These are phyloP conservation scores for Periplaneta americana DNA, from an alignment of 1,140 invertebrate species.

Conservation along the genomic window DNA sequence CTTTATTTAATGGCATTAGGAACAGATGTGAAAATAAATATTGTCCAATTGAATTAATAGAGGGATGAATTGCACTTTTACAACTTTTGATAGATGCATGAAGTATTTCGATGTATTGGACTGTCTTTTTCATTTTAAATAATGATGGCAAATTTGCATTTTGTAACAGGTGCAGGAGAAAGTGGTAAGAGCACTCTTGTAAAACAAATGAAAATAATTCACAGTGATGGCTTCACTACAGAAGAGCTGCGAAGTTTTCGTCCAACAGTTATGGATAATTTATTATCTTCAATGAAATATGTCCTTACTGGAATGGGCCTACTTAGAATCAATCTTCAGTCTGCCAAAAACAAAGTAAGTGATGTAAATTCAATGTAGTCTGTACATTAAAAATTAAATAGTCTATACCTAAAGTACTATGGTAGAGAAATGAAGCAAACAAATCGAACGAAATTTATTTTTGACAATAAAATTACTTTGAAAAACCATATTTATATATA, in stretches of 20 bases:
- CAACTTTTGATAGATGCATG: background rate
- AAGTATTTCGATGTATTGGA: background rate
- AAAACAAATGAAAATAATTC: slow-evolving; percentile 73
- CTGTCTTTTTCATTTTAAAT: background rate
- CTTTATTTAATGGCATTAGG: too few relatives aligned
- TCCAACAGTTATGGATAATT: slow-evolving; percentile 57
- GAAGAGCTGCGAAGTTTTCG: slow-evolving; percentile 59
- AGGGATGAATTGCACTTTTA: too few relatives aligned
- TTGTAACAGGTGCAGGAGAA: slow-evolving; percentile 51
- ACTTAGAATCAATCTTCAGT: slow-evolving; percentile 54
- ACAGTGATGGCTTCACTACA: slow-evolving; percentile 65
- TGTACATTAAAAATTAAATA: background rate
- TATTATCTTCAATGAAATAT: slow-evolving; percentile 64
- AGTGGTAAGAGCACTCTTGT: slow-evolving; percentile 65
- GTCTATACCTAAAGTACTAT: too few relatives aligned
- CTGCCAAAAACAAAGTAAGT: slow-evolving; percentile 49
- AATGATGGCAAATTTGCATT: background rate
- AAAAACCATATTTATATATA: too few relatives aligned
- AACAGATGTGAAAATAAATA: background rate
- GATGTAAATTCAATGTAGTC: background rate
- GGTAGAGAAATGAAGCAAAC: too few relatives aligned
- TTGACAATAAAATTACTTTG: too few relatives aligned
- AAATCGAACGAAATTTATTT: too few relatives aligned
- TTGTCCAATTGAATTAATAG: too few relatives aligned
- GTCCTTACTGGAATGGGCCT: slow-evolving; percentile 61